Base-by-base conservation (phyloP, 1,140 invertebrate species). In the Drosophila obscura region DNA sequence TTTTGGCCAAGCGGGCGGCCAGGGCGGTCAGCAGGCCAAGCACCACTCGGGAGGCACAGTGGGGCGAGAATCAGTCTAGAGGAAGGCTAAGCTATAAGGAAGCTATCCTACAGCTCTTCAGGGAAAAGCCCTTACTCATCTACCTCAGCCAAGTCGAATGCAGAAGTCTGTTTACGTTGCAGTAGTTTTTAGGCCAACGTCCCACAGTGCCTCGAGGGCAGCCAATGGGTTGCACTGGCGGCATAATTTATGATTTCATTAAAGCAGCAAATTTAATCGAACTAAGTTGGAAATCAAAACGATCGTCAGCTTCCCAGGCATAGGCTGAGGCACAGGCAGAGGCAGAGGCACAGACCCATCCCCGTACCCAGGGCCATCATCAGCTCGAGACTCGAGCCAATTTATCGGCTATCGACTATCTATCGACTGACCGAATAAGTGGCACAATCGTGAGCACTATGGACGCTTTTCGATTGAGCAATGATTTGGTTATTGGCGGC, bases 191-290 rank as follows among this genome's bases (percentile, higher is more conserved):
- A 1, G 19, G 5, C 63, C 69, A 68, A 63, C 73, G 75, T 80
- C 28, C 52, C 45, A 46, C 35, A 28, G 48, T 61, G 19, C 22
- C 22, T 52, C 1, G 49, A 19, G 52, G 58, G 28, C 48, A 44
- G 45, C 15, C 53, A 62, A 24, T 69, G 64, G 26, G 51, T 7
- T 50, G 61, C 64, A 66, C 78, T 78, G 76, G 67, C 72, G 65
- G 79, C 65, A 80, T 71, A 74, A 88, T 88, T 88, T 88, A 88
- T 88, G 83, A 88, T 88, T 88, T 88, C 76, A 88, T 88, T 88
- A 88, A 88, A 88, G 75, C 55, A 80, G 84, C 83, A 76, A 79
- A 79, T 88, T 87, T 87, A 87, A 87, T 88, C 78, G 79, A 84
- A 64, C 55, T 57, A 69, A 80, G 73, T 71, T 68, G 53, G 57